Evolutionary conservation across 2,113 vertebrate species (phyloP), one percentile per base, ranked within the genome.

Genomic region (Spea multiplicata): DNA sequence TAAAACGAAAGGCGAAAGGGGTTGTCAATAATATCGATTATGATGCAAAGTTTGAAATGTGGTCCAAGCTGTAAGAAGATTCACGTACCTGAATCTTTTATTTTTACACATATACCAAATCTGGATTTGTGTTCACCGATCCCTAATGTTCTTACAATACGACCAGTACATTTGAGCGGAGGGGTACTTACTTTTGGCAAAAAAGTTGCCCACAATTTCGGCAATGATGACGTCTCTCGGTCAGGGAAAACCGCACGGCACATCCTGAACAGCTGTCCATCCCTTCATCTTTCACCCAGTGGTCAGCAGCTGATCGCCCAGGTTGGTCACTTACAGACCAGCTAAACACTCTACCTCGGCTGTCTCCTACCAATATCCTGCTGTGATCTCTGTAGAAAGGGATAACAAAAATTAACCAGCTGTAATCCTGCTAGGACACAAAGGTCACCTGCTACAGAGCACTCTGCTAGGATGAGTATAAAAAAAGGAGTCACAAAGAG

Each of bases 221-320:
- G 91, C 97, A 99, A 50, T 99, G 97, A 85, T 99, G 97, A 10
- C 97, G 93, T 50, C 97, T 86, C 86, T 99, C 97, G 0, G 97
- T 99, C 85, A 99, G 94, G 0, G 97, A 99, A 84, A 99, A 99
- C 0, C 97, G 92, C 4, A 97, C 94, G 0, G 93, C 81, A 78
- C 97, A 99, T 74, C 94, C 94, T 0, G 96, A 98, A 73, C 97
- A 99, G 89, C 94, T 95, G 93, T 99, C 97, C 0, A 93, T 96
- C 3, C 96, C 95, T 89, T 99, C 97, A 0, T 99, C 97, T 88
- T 98, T 99, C 87, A 99, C 96, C 97, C 97, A 99, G 89, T 99
- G 97, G 85, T 99, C 97, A 0, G 97, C 97, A 0, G 97, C 97
- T 0, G 95, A 97, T 0, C 97, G 95, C 44, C 97, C 97, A 0